Conservation (phyloP, 2,888 invertebrate genomes). For the Microplitis deprimator region DNA sequence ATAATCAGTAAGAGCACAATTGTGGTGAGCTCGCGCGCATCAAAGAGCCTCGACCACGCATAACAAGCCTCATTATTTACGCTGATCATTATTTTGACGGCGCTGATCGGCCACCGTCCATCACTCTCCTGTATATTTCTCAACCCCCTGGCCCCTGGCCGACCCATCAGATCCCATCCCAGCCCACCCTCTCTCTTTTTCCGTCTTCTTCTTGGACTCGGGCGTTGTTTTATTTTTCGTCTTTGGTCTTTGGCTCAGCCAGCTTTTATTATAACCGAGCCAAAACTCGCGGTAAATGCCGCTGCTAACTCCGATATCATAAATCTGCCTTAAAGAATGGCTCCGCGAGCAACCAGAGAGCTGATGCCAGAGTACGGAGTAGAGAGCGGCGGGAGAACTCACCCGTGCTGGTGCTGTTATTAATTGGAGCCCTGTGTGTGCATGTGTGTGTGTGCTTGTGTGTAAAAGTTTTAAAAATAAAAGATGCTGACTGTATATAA, state of each 20-base stretch:
- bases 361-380: slow-evolving; percentile 35
- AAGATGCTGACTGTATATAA: slow-evolving; percentile 11
- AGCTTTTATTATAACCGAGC: slow-evolving; percentile 60
- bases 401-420: slow-evolving; percentile 8
- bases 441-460: background rate
- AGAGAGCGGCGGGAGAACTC: slow-evolving; percentile 46
- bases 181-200: slow-evolving; percentile 45
- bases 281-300: slow-evolving; percentile 65
- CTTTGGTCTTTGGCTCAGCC: slow-evolving; percentile 42
- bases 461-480: too few species aligned
- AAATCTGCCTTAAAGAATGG: slow-evolving; percentile 60
- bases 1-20: slow-evolving; percentile 40
- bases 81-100: slow-evolving; percentile 69
- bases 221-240: slow-evolving; percentile 24
- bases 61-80: slow-evolving; percentile 66
- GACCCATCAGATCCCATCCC: slow-evolving; percentile 42
- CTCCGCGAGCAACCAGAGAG: slow-evolving; percentile 35
- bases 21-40: slow-evolving; percentile 20
- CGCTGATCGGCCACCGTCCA: slow-evolving; percentile 69
- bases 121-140: slow-evolving; percentile 55
- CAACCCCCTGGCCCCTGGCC: background rate
- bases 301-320: slow-evolving; percentile 63
- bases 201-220: slow-evolving; percentile 31
- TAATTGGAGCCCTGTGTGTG: background rate
- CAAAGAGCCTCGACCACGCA: slow-evolving; percentile 29